These are phyloP conservation scores for Drosophila aff. DNA, from an alignment of 1,140 invertebrate genomes.

Conservation along the genomic window DNA sequence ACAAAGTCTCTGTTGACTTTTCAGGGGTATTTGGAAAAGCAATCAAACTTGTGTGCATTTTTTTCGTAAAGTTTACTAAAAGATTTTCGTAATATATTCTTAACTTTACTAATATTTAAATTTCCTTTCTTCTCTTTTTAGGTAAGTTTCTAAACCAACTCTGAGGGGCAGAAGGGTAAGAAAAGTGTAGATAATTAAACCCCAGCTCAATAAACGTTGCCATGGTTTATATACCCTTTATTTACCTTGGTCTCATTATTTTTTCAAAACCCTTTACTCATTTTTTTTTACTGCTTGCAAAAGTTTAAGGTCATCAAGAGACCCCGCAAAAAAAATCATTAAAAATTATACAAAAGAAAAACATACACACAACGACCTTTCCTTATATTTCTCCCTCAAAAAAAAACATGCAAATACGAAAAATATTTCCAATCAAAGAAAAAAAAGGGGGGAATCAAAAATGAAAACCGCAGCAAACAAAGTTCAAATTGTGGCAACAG, in stretches of 20 bases:
- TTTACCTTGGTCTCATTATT: conserved; percentile 29
- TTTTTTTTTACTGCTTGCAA: neutral
- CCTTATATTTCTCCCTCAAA: neutral
- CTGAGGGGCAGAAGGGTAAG: conserved; percentile 18
- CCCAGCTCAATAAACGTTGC: conserved; percentile 17
- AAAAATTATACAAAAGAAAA: conserved; percentile 20
- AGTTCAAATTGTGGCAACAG: conserved; percentile 69
- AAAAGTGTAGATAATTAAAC: conserved; percentile 2
- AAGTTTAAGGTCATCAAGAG: conserved; percentile 37
- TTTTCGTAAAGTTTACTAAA: neutral
- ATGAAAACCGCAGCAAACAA: conserved; percentile 61
- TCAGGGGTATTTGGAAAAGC: conserved; percentile 2
- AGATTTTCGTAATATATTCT: neutral
- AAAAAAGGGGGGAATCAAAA: conserved; percentile 24
- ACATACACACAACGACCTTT: conserved; percentile 9
- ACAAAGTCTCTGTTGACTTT: conserved; percentile 22
- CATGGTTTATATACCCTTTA: conserved; percentile 13
- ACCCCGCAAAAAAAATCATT: conserved; percentile 22
- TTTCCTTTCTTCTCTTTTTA: conserved; percentile 29
- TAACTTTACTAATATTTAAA: conserved; percentile 1
- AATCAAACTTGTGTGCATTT: conserved; percentile 6
- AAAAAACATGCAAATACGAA: conserved; percentile 37
- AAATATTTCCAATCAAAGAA: conserved; percentile 49
- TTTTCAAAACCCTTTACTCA: conserved; percentile 7
- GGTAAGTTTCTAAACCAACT: conserved; percentile 34